Percentiles rank a stretch among this genome's conserved stretches.
phyloP scores from a whole-genome alignment of 2,888 invertebrate species.

The Machimus rusticus region DNA sequence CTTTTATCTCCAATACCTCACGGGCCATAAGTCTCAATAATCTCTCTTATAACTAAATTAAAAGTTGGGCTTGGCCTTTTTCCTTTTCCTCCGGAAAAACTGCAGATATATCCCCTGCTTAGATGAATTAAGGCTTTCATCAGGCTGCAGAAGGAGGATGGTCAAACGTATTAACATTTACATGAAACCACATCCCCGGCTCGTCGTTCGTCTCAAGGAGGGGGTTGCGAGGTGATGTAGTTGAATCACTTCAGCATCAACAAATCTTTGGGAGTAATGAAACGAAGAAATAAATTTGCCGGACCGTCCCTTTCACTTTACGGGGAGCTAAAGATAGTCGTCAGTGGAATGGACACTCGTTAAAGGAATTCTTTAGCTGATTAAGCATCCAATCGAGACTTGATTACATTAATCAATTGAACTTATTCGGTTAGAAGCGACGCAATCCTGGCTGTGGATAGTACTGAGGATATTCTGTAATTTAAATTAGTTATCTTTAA shows the following conservation, averaged over 20 bases:
- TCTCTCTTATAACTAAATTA: constrained; percentile 51
- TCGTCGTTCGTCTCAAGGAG: background rate
- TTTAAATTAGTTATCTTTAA: background rate
- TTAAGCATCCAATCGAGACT: constrained; percentile 51
- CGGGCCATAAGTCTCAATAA: constrained; percentile 32
- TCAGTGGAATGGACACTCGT: background rate
- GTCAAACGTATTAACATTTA: constrained; percentile 36
- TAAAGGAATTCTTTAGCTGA: constrained; percentile 50
- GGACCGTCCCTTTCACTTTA: background rate
- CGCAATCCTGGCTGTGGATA: background rate
- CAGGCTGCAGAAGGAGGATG: background rate
- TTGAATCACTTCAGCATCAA: constrained; percentile 38
- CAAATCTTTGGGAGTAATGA: constrained; percentile 37
- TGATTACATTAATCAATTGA: constrained; percentile 52
- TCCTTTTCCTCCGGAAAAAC: background rate
- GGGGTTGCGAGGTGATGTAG: background rate
- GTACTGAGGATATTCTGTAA: background rate
- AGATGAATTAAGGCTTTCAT: constrained; percentile 15
- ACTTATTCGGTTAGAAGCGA: background rate
- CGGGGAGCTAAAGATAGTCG: background rate
- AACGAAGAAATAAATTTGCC: constrained; percentile 36
- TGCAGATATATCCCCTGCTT: background rate
- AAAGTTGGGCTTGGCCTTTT: constrained; percentile 46
- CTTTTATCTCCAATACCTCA: constrained; percentile 16
- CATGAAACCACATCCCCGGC: background rate